Base-by-base conservation (phyloP, 2,797 vertebrate species). In the Crocodylus rhombifer region DNA sequence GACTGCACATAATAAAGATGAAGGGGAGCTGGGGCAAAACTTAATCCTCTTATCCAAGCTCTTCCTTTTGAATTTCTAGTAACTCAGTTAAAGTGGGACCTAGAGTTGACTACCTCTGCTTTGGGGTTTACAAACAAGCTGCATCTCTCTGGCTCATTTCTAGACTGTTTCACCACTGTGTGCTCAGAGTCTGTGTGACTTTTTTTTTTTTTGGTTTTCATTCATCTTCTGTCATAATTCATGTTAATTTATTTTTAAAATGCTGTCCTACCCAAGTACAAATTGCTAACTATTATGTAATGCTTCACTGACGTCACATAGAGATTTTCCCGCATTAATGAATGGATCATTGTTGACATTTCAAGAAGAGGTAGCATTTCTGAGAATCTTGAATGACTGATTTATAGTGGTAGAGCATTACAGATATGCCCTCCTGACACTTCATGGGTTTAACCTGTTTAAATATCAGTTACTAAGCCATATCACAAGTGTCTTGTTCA, bases 181-280 rank as follows among this genome's bases (percentile, higher is more conserved):
- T 60, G 14, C 61, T 84, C 89, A 5, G 75, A 18, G 26, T 78
- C 21, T 90, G 28, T 82, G 67, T 71, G 87, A 85, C 85, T 87
- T 92, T 77, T 92, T 77, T 95, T 51, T 33, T 51, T 78, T 56
- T 93, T 90, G 25, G 23, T 95, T 95, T 96, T 88, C 85, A 30
- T 79, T 94, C 2, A 1, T 71, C 14, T 61, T 77, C 51, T 87
- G 21, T 77, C 77, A 77, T 89, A 97, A 95, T 62, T 95, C 85
- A 82, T 15, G 87, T 85, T 60, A 86, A 4, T 4, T 90, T 33
- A n/a, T 87, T 94, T 95, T 95, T 60, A 88, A 90, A 93, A 69
- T 84, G 95, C 33, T 82, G 58, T 90, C 5, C 80, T 81, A 74
- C 58, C 79, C 79, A 82, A 95, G 30, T 55, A 26, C 73, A 84